phyloP scores from a whole-genome alignment of 2,113 vertebrate genomes.

The Alexandromys fortis region DNA sequence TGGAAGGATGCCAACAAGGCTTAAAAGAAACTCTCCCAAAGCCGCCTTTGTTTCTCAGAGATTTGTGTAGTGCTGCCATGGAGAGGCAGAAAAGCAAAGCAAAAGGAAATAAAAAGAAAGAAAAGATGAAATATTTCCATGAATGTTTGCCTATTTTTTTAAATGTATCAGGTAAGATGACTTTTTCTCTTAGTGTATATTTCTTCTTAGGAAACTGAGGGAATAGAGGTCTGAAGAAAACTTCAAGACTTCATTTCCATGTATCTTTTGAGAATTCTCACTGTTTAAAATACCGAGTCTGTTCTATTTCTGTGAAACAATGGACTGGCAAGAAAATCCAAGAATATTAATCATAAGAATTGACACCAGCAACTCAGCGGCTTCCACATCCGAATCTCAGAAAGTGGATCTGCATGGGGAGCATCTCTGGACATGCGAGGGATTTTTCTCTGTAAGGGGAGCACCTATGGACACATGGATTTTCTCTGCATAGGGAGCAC shows the following conservation, averaged over 20 bases:
- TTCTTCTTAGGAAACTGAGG: neutral
- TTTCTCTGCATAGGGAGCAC: neutral
- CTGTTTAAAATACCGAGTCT: conserved; percentile 43
- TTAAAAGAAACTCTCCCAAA: conserved; percentile 30
- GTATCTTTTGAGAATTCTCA: conserved; percentile 7
- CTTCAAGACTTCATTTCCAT: neutral
- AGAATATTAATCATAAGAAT: conserved; percentile 19
- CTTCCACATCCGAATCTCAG: neutral
- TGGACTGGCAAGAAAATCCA: conserved; percentile 23
- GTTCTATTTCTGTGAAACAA: conserved; percentile 37
- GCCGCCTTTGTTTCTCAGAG: conserved; percentile 52
- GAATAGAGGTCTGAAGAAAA: neutral
- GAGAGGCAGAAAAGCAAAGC: neutral
- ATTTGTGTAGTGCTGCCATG: neutral
- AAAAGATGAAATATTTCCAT: neutral
- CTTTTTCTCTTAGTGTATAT: neutral
- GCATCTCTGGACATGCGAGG: neutral
- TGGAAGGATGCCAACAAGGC: conserved; percentile 27
- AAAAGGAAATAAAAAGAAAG: neutral
- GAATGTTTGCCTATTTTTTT: neutral
- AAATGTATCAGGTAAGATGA: neutral
- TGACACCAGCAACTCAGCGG: neutral
- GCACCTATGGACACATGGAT: neutral
- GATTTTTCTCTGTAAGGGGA: neutral
- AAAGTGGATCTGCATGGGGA: neutral